phyloP scores from a whole-genome alignment of 2,113 vertebrate genomes.

The Motacilla tschutschensis region DNA sequence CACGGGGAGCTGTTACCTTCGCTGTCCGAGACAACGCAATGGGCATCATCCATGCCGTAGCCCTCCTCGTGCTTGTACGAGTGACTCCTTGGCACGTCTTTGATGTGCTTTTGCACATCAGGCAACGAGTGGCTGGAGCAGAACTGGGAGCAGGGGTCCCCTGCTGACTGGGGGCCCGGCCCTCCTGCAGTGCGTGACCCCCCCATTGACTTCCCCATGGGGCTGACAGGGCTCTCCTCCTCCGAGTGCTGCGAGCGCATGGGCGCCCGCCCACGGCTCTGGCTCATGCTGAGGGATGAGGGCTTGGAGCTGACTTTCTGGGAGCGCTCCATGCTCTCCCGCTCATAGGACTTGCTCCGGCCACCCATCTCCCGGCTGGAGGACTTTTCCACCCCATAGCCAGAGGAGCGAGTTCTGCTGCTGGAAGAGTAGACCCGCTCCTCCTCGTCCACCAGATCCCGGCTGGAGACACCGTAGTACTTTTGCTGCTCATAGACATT shows the following conservation, averaged over 20 bases:
- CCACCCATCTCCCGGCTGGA: conserved; percentile 80
- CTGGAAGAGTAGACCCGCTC: conserved; percentile 84
- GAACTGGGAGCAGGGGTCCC: conserved; percentile 90
- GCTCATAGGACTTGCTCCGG: conserved; percentile 91
- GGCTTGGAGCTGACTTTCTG: conserved; percentile 82
- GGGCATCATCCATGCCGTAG: conserved; percentile 94
- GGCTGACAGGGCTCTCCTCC: conserved; percentile 94
- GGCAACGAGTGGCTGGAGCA: conserved; percentile 98
- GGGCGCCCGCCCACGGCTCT: conserved; percentile 83
- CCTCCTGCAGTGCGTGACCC: conserved; percentile 78
- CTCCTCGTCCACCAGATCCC: conserved; percentile 88
- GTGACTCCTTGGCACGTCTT: conserved; percentile 92
- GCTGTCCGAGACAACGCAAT: conserved; percentile 98
- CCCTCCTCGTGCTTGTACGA: conserved; percentile 94
- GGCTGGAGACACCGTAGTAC: conserved; percentile 85
- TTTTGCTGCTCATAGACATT: conserved; percentile 93
- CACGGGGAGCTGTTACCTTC: conserved; percentile 94
- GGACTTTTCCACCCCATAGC: conserved; percentile 90
- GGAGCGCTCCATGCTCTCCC: conserved; percentile 85
- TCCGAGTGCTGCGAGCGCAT: conserved; percentile 91
- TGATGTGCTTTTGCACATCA: conserved; percentile 95
- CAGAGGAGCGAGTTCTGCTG: conserved; percentile 84
- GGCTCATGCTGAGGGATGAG: conserved; percentile 75
- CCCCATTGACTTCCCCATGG: conserved; percentile 85
- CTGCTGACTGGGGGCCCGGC: conserved; percentile 68